A percentile compares a stretch with the other conserved stretches of the same genome.
phyloP scores from a whole-genome alignment of 2,113 vertebrate species.

The Mionectes macconnelli region DNA sequence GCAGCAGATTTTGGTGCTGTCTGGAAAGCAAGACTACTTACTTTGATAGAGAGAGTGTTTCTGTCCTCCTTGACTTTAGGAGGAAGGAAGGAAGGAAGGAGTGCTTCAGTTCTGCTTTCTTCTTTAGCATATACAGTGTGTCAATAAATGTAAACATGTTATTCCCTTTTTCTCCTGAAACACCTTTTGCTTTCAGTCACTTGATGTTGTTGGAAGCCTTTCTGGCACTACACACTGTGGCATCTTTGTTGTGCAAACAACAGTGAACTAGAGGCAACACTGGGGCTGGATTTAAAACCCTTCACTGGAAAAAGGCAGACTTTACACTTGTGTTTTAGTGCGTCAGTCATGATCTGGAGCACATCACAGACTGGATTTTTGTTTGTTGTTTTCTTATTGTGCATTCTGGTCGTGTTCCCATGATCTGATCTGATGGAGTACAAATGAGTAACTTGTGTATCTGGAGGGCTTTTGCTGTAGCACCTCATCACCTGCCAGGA shows the following conservation, averaged over 20 bases:
- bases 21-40: not conserved
- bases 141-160: not conserved
- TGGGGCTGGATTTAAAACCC: not conserved
- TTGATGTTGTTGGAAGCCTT: not conserved
- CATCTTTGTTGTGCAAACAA: not conserved
- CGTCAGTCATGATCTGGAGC: not conserved
- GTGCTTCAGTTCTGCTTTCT: not conserved
- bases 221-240: not conserved
- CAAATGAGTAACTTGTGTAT: not conserved
- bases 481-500: not conserved
- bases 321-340: not conserved
- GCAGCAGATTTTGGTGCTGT: constrained; percentile 26
- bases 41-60: constrained; percentile 1
- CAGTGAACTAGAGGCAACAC: not conserved
- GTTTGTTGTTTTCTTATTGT: accelerated
- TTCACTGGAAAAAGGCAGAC: not conserved
- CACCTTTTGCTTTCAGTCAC: not conserved
- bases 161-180: not conserved
- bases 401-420: not conserved
- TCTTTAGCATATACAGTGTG: not conserved
- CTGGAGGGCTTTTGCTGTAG: not conserved
- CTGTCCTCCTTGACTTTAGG: not conserved
- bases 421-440: not conserved
- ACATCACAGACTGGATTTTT: not conserved
- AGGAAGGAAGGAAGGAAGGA: not conserved